Evolutionary conservation across 2,113 vertebrate species (phyloP).

Genomic region (Gopherus flavomarginatus): DNA sequence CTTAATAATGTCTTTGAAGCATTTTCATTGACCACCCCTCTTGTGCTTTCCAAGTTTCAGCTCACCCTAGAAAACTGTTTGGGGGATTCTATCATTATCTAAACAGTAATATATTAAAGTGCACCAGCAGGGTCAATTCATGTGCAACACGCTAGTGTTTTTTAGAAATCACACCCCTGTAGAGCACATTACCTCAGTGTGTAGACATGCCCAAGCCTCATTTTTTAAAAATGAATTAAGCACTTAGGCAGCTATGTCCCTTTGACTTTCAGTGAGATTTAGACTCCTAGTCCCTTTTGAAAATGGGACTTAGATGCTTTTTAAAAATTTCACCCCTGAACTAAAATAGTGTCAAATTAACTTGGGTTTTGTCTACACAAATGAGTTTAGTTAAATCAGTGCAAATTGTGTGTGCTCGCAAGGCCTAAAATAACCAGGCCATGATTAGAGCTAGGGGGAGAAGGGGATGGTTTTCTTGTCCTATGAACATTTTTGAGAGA

Average conservation of each 20-base stretch:
- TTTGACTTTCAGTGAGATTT: not conserved
- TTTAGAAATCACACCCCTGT: not conserved
- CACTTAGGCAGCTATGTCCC: rapidly evolving
- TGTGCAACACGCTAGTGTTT: not conserved
- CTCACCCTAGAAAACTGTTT: not conserved
- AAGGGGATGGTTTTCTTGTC: not conserved
- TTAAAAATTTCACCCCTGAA: not conserved
- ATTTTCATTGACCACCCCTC: not conserved
- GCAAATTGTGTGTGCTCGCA: not conserved
- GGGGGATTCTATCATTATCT: not conserved
- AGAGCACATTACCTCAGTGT: not conserved
- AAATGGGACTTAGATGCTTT: not conserved
- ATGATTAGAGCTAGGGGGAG: not conserved
- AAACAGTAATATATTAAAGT: not conserved
- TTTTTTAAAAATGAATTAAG: not conserved
- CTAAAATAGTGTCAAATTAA: not conserved
- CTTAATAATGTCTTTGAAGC: not conserved
- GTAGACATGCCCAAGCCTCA: not conserved
- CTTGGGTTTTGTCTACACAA: not conserved
- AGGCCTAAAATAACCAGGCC: not conserved
- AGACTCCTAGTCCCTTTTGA: not conserved
- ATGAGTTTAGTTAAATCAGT: not conserved
- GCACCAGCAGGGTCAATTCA: not conserved
- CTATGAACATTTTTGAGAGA: not conserved
- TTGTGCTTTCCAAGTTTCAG: not conserved